Conservation (phyloP, 2,888 invertebrate species). For the Leptinotarsa tumamoca region DNA sequence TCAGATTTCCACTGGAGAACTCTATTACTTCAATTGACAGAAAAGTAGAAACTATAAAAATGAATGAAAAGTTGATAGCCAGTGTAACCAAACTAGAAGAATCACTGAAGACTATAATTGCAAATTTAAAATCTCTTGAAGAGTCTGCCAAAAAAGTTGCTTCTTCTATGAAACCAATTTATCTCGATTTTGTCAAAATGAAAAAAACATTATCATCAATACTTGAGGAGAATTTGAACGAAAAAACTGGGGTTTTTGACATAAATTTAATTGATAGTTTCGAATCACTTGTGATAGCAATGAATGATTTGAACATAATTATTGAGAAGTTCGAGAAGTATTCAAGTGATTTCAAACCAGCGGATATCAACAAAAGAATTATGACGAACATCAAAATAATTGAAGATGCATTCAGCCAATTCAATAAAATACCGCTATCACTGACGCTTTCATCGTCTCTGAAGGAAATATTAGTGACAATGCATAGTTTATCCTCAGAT, state of each 20-base stretch:
- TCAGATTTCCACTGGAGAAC: neutral
- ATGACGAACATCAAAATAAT: neutral
- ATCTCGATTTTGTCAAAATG: neutral
- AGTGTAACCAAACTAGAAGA: neutral
- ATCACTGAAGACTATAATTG: neutral
- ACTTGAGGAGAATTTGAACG: neutral
- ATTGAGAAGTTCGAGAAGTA: neutral
- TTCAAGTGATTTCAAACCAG: neutral
- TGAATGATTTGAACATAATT: neutral
- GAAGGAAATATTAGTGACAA: neutral
- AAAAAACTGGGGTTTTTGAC: neutral
- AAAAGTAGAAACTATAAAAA: neutral
- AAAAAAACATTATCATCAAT: neutral
- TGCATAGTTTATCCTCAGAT: constrained; percentile 14
- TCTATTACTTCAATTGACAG: neutral
- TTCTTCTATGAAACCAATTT: constrained; percentile 8
- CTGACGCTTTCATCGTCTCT: neutral
- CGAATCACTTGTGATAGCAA: neutral
- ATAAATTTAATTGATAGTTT: neutral
- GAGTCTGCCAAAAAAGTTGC: neutral
- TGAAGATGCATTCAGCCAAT: neutral
- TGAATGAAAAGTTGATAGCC: neutral
- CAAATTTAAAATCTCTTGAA: constrained; percentile 1
- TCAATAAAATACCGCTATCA: neutral
- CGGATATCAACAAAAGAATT: neutral